phyloP scores from a whole-genome alignment of 2,797 vertebrate species.

The Hydrolagus colliei region DNA sequence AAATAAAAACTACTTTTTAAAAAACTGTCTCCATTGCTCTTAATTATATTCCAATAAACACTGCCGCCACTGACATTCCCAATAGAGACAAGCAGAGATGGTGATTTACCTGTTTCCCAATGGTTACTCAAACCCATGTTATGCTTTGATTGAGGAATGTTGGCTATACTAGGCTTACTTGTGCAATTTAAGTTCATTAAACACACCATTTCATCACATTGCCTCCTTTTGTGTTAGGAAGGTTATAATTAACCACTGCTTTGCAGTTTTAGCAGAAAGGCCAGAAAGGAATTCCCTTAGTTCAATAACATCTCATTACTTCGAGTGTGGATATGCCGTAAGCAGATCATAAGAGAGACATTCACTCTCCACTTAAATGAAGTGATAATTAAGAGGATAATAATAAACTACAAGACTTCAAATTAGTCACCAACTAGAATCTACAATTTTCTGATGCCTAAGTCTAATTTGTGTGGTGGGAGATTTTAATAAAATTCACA shows the following conservation, averaged over 20 bases:
- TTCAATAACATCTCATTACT: neutral
- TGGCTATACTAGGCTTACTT: neutral
- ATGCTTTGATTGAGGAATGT: neutral
- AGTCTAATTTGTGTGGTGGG: neutral
- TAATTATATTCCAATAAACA: neutral
- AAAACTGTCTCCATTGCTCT: neutral
- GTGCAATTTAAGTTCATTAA: neutral
- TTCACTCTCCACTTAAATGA: neutral
- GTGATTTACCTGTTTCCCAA: neutral
- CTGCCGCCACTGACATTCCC: neutral
- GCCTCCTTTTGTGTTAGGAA: neutral
- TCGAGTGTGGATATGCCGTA: neutral
- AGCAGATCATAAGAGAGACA: neutral
- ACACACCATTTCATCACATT: neutral
- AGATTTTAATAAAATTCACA: neutral
- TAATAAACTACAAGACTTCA: neutral
- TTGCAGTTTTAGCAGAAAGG: neutral
- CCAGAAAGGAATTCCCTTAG: neutral
- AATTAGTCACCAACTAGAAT: neutral
- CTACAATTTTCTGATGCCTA: neutral
- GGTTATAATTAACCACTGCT: neutral
- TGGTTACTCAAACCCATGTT: neutral
- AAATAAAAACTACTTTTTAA: too few species aligned
- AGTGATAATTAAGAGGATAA: conserved; percentile 17
- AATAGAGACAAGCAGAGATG: neutral